Conservation (phyloP, 2,888 invertebrate genomes). For the Nysson spinosus region DNA sequence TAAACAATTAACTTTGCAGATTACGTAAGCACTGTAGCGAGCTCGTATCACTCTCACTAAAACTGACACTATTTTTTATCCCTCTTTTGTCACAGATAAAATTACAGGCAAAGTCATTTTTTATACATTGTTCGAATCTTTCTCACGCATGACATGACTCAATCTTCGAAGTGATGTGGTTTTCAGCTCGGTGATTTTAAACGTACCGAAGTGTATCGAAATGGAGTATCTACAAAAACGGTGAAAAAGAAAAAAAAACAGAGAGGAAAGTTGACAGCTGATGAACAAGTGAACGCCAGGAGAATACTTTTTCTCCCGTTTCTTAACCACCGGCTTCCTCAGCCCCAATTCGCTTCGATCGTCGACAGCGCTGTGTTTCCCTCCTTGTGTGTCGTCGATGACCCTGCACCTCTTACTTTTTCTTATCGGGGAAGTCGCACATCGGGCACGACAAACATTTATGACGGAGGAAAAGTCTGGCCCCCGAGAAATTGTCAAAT, state of each 20-base stretch:
- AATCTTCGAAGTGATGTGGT: constrained; percentile 10
- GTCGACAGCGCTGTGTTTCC: constrained; percentile 3
- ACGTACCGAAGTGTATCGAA: constrained; percentile 18
- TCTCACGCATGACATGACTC: constrained; percentile 22
- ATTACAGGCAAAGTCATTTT: not conserved
- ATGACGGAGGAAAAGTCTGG: constrained; percentile 41
- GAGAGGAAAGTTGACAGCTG: constrained; percentile 27
- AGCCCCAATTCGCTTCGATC: constrained; percentile 40
- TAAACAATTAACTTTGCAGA: too few species aligned
- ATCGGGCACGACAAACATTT: constrained; percentile 42
- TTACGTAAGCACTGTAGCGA: too few species aligned
- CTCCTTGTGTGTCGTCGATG: constrained; percentile 6
- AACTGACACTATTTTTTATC: too few species aligned
- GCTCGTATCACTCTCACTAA: too few species aligned
- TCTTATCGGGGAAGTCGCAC: constrained; percentile 28
- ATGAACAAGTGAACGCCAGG: constrained; percentile 22
- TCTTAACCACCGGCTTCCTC: constrained; percentile 25
- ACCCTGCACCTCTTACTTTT: not conserved
- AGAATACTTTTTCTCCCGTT: constrained; percentile 36
- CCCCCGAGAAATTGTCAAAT: constrained; percentile 46
- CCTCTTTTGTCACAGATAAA: not conserved
- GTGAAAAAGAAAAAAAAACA: constrained; percentile 17
- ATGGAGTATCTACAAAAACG: not conserved
- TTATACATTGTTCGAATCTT: not conserved
- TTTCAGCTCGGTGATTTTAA: constrained; percentile 13